Base-by-base conservation (phyloP, 2,113 vertebrate species). In the Thamnophis sirtalis region DNA sequence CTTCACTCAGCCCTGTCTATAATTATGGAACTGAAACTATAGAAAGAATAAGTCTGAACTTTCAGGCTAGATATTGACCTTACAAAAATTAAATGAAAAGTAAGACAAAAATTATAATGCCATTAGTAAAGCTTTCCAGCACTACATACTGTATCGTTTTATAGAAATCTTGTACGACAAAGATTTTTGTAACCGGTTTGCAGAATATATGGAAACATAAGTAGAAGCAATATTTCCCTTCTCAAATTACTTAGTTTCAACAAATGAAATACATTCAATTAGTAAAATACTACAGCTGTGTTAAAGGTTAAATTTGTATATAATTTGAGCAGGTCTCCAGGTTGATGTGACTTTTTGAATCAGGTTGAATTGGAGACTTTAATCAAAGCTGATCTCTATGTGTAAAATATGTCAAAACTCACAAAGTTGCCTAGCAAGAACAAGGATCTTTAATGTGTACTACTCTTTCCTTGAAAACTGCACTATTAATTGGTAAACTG, bases 21-120 rank as follows among this genome's bases (percentile, higher is more conserved):
- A 7, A 68, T 68, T 68, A 51, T 33, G 19, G 73, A 55, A 84
- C n/a, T 28, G 93, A 60, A 13, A 63, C 22, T 89, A 90, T n/a
- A 93, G 89, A 53, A 89, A 92, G 89, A 24, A n/a, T 55, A 92
- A 53, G 5, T 49, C 54, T 91, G 19, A 91, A 94, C 68, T 91
- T 93, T 88, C 43, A 91, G 28, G 43, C 51, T 56, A 56, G 26
- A 91, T 13, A 22, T 43, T 87, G 55, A 22, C 73, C 8, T 87
- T 73, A n/a, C 5, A 73, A 80, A 80, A 19, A 43, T 80, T 6
- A 43, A 43, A 38, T 43, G 73, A 80, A 80, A 43, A 53, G 50
- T 50, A 50, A 33, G 3, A 49, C 26, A 55, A 89, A 89, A 88
- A 26, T 22, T 24, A 28, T 38, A 63, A 9, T 53, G 33, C 28